These are phyloP conservation scores for Philopotamus ludificatus DNA, from an alignment of 1,140 invertebrate genomes.

Conservation along the genomic window DNA sequence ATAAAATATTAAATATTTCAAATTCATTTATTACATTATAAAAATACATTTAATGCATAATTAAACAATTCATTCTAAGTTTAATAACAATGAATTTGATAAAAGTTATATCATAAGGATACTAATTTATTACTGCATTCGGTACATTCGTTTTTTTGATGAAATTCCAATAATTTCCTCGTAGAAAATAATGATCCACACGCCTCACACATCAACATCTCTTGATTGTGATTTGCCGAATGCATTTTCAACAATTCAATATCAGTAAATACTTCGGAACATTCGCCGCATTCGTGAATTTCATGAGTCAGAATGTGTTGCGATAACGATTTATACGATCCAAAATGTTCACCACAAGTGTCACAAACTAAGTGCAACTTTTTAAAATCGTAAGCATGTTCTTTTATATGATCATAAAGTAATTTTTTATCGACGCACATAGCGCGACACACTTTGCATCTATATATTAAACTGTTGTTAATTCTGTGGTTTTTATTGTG, in stretches of 20 bases:
- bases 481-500: neutral
- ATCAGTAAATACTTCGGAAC: constrained; percentile 27
- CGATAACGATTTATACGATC: constrained; percentile 23
- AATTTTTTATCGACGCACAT: constrained; percentile 26
- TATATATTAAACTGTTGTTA: constrained; percentile 12
- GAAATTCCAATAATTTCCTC: too few species aligned
- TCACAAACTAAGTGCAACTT: too few species aligned
- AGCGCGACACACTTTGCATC: constrained; percentile 29
- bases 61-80: too few species aligned
- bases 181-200: constrained; percentile 29
- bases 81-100: too few species aligned
- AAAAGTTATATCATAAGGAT: too few species aligned
- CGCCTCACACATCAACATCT: constrained; percentile 35
- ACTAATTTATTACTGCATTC: too few species aligned
- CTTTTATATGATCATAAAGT: constrained; percentile 35
- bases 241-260: constrained; percentile 27
- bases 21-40: too few species aligned
- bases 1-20: too few species aligned
- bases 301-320: constrained; percentile 32
- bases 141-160: too few species aligned
- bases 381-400: constrained; percentile 1
- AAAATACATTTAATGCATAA: too few species aligned
- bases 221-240: constrained; percentile 16
- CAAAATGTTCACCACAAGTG: constrained; percentile 33
- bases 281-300: constrained; percentile 28